Conservation (phyloP, 1,140 invertebrate genomes). For the Drosophila ercepeae region DNA sequence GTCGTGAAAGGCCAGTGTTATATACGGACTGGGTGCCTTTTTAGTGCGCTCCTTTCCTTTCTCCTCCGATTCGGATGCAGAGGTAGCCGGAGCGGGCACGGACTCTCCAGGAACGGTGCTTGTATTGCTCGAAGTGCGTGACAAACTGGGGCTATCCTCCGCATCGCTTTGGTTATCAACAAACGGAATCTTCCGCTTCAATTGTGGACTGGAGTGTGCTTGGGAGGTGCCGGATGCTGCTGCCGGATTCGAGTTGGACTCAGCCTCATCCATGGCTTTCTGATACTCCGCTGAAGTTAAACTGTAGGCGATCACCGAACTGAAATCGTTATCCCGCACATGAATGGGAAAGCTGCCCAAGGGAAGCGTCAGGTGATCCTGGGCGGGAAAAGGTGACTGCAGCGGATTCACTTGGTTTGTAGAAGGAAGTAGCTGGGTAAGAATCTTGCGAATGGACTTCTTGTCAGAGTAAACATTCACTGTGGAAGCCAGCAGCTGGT, state of each 20-base stretch:
- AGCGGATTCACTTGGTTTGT: slow-evolving; percentile 84
- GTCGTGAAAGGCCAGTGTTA: slow-evolving; percentile 89
- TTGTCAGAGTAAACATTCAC: slow-evolving; percentile 84
- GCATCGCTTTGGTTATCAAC: slow-evolving; percentile 47
- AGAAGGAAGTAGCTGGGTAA: slow-evolving; percentile 88
- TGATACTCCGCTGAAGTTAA: slow-evolving; percentile 90
- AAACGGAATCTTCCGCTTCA: slow-evolving; percentile 54
- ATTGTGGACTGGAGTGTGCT: slow-evolving; percentile 62
- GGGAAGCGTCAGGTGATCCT: slow-evolving; percentile 88
- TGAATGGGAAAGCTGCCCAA: slow-evolving; percentile 88
- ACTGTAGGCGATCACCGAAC: slow-evolving; percentile 95
- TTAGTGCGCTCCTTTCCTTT: slow-evolving; percentile 52
- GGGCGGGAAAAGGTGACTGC: slow-evolving; percentile 85
- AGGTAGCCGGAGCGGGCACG: neutral
- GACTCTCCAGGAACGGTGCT: slow-evolving; percentile 3
- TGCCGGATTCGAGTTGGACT: slow-evolving; percentile 21
- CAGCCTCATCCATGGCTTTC: slow-evolving; percentile 79
- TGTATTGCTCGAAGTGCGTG: slow-evolving; percentile 37
- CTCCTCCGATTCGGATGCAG: slow-evolving; percentile 40
- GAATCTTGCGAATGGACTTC: slow-evolving; percentile 88
- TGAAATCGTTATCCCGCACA: slow-evolving; percentile 93
- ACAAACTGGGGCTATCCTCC: slow-evolving; percentile 44
- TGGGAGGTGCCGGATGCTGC: neutral
- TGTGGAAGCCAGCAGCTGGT: slow-evolving; percentile 65
- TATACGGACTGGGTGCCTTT: slow-evolving; percentile 84